Conservation (phyloP, 2,113 vertebrate genomes). For the Crotophaga sulcirostris region DNA sequence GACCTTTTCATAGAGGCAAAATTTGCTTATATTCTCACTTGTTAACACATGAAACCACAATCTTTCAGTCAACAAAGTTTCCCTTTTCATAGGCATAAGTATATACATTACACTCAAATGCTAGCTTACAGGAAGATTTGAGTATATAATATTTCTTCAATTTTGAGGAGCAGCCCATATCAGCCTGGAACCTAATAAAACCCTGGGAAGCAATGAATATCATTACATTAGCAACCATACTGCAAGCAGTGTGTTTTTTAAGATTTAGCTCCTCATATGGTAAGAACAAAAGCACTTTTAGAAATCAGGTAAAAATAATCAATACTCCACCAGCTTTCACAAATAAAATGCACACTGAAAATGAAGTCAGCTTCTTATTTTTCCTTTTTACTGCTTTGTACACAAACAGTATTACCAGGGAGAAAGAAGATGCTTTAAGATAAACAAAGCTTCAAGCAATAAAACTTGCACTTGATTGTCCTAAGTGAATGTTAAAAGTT, state of each 20-base stretch:
- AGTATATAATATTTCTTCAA: not conserved
- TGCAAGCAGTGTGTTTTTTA: not conserved
- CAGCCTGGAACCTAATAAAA: not conserved
- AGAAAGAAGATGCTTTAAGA: not conserved
- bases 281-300: not conserved
- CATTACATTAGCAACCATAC: not conserved
- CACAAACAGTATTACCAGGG: not conserved
- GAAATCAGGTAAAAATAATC: not conserved
- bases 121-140: not conserved
- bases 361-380: not conserved
- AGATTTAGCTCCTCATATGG: not conserved
- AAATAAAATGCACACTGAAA: not conserved
- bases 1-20: slow-evolving; percentile 32
- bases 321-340: not conserved
- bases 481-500: not conserved
- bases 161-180: not conserved
- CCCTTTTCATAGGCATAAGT: not conserved
- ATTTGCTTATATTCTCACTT: not conserved
- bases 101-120: not conserved
- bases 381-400: not conserved
- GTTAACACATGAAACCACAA: not conserved
- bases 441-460: not conserved
- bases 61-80: not conserved
- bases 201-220: not conserved
- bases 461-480: not conserved